Evolutionary conservation across 1,140 invertebrate genomes (phyloP).

Genomic region (Macrobrachium nipponense): DNA sequence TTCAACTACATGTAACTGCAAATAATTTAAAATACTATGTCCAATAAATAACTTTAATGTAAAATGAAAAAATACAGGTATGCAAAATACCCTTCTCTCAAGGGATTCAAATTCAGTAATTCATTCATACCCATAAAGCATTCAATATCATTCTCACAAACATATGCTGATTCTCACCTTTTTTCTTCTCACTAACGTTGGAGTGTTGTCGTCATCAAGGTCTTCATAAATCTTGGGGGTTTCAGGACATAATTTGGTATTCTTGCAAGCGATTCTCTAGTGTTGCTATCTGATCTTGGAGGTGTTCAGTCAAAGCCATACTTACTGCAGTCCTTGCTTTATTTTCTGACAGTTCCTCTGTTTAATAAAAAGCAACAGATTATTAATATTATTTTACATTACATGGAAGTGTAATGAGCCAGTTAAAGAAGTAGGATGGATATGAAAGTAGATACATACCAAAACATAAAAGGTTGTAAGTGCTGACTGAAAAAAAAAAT

Average conservation of each 20-base stretch:
- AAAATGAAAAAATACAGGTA: too few species aligned
- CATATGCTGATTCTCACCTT: constrained; percentile 20
- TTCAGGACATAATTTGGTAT: constrained; percentile 28
- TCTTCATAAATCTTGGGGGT: constrained; percentile 48
- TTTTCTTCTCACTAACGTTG: constrained; percentile 52
- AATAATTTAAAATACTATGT: background rate
- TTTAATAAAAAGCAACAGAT: too few species aligned
- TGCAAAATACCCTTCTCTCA: too few species aligned
- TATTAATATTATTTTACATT: too few species aligned
- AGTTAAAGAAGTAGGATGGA: too few species aligned
- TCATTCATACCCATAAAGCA: background rate
- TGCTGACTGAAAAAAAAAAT: too few species aligned
- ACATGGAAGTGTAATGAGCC: too few species aligned
- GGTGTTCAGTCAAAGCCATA: constrained; percentile 43
- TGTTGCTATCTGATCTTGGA: constrained; percentile 42
- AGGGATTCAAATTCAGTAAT: too few species aligned
- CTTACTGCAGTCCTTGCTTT: constrained; percentile 32
- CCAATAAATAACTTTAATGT: background rate
- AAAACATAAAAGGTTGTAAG: too few species aligned
- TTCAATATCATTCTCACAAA: background rate
- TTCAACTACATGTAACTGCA: background rate
- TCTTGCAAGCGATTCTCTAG: constrained; percentile 48
- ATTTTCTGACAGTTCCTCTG: constrained; percentile 51
- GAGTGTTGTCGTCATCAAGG: constrained; percentile 50
- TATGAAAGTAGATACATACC: too few species aligned